These are phyloP conservation scores for Parus major DNA, from an alignment of 2,113 vertebrate species.

Conservation along the genomic window DNA sequence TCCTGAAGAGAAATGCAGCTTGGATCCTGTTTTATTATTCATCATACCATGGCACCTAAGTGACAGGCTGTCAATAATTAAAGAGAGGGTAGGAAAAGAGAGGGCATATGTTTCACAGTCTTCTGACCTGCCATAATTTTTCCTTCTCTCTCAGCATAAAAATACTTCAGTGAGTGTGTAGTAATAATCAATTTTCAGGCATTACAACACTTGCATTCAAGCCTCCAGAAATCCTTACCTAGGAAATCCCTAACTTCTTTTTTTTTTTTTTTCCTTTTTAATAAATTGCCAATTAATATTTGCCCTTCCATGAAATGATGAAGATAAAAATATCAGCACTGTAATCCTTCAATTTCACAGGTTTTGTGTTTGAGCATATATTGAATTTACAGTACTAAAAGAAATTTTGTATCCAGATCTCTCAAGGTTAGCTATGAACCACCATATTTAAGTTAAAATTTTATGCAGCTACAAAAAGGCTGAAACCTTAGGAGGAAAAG, in stretches of 20 bases:
- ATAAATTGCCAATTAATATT: background rate
- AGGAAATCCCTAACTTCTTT: background rate
- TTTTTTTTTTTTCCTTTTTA: background rate
- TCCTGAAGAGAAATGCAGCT: background rate
- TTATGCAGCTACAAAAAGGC: background rate
- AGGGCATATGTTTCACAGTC: conserved; percentile 26
- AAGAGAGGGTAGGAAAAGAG: background rate
- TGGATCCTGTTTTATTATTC: conserved; percentile 27
- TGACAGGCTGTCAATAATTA: conserved; percentile 32
- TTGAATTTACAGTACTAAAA: background rate
- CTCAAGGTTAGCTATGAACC: background rate
- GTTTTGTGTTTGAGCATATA: background rate
- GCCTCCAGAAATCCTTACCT: background rate
- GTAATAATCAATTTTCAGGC: background rate
- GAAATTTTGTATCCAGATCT: background rate
- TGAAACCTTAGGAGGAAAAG: background rate
- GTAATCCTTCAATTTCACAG: background rate
- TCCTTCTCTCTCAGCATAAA: conserved; percentile 30
- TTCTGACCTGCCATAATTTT: conserved; percentile 53
- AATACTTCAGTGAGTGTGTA: background rate
- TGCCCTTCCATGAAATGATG: background rate
- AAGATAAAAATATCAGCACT: background rate
- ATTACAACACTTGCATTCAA: conserved; percentile 8
- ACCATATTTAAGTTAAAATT: background rate
- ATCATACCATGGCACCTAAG: background rate